These are phyloP conservation scores for Trichonephila clavipes DNA, from an alignment of 1,140 invertebrate species.

Conservation along the genomic window DNA sequence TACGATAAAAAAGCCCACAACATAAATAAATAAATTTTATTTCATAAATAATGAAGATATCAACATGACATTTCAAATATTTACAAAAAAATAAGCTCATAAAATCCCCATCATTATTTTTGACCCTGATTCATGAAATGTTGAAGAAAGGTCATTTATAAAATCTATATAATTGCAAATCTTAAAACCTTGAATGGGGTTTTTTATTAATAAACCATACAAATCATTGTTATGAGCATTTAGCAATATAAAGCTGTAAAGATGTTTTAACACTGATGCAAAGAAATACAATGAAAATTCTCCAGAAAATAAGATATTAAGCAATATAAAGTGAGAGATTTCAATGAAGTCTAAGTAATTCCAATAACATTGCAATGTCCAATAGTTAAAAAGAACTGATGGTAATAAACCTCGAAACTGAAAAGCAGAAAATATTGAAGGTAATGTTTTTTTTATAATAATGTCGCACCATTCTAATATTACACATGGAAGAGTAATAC, in stretches of 20 bases:
- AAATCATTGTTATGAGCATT: slow-evolving; percentile 48
- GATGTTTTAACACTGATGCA: slow-evolving; percentile 62
- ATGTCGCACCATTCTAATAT: slow-evolving; percentile 58
- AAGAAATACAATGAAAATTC: slow-evolving; percentile 67
- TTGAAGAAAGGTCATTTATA: slow-evolving; percentile 32
- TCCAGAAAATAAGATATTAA: slow-evolving; percentile 40
- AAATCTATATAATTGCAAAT: slow-evolving; percentile 26
- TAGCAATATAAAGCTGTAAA: slow-evolving; percentile 35
- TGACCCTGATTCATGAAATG: slow-evolving; percentile 6
- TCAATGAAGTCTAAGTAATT: slow-evolving; percentile 71
- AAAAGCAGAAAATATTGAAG: slow-evolving; percentile 39
- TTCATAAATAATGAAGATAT: not conserved
- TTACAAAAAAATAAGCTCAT: not conserved
- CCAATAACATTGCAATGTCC: slow-evolving; percentile 67
- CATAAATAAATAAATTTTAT: not conserved
- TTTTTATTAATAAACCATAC: not conserved
- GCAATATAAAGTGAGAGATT: slow-evolving; percentile 46
- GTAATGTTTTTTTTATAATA: slow-evolving; percentile 51
- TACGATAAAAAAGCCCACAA: not conserved
- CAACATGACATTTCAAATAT: not conserved
- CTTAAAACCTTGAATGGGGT: slow-evolving; percentile 41
- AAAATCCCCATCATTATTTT: not conserved
- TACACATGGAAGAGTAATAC: not conserved
- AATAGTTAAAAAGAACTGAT: slow-evolving; percentile 59
- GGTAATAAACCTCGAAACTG: slow-evolving; percentile 43